Conservation (phyloP, 64 coral and sea anemone genomes). For the Stichodactyla helianthus region DNA sequence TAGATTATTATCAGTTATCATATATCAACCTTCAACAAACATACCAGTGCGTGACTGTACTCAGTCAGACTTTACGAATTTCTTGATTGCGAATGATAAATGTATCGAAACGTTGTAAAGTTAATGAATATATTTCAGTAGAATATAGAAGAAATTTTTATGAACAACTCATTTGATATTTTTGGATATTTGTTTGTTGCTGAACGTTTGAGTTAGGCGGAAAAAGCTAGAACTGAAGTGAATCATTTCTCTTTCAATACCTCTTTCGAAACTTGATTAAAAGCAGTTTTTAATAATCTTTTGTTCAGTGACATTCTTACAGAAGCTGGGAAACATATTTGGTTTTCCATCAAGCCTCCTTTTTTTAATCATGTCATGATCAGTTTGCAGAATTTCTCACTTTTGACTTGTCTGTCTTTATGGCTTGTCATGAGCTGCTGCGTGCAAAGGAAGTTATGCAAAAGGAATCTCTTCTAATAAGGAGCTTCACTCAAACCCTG, state of each 20-base stretch:
- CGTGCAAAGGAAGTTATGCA: too few relatives aligned
- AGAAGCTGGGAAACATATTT: background rate
- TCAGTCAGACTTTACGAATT: too few relatives aligned
- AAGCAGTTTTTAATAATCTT: background rate
- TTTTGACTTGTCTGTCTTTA: too few relatives aligned
- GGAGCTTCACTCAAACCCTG: background rate
- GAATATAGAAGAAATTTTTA: background rate
- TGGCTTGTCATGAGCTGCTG: too few relatives aligned
- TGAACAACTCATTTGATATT: background rate
- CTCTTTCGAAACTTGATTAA: background rate
- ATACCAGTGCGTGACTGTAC: too few relatives aligned
- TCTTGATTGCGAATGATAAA: too few relatives aligned
- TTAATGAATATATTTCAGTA: too few relatives aligned
- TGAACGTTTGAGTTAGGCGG: background rate
- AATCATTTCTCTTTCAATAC: conserved; percentile 4
- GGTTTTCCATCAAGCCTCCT: background rate
- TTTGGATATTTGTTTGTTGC: background rate
- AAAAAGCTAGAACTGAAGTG: background rate
- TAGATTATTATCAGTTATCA: background rate
- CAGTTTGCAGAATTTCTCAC: too few relatives aligned
- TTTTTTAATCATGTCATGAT: too few relatives aligned
- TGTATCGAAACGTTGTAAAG: too few relatives aligned
- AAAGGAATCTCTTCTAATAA: too few relatives aligned
- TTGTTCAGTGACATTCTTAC: too few relatives aligned
- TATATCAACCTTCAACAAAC: background rate